Conservation (phyloP, 2,888 invertebrate genomes). For the Axea sp. region DNA sequence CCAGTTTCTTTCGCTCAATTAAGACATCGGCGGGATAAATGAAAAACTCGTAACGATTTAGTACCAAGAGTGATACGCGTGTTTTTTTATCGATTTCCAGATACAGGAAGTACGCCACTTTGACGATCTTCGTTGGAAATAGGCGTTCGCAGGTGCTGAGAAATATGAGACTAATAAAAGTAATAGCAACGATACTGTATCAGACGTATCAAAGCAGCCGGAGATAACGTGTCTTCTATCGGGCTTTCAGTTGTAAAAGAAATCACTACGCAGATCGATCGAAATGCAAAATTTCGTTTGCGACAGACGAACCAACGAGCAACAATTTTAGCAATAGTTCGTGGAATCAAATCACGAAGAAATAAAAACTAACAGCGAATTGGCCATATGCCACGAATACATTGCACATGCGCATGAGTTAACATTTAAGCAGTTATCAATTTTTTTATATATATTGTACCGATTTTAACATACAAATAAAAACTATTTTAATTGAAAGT, state of each 20-base stretch:
- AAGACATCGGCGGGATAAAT: constrained; percentile 30
- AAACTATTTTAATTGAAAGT: too few species aligned
- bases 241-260: constrained; percentile 12
- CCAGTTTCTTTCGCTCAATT: constrained; percentile 4
- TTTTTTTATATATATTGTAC: too few species aligned
- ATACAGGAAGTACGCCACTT: constrained; percentile 34
- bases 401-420: too few species aligned
- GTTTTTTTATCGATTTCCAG: constrained; percentile 40
- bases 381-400: too few species aligned
- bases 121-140: constrained; percentile 55
- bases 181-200: constrained; percentile 54
- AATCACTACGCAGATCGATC: constrained; percentile 32
- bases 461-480: too few species aligned
- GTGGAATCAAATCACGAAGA: constrained; percentile 26
- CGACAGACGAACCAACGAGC: constrained; percentile 7
- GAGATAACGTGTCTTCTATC: constrained; percentile 42
- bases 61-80: constrained; percentile 22
- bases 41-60: constrained; percentile 56
- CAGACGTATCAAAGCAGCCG: constrained; percentile 50
- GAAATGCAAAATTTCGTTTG: constrained; percentile 31
- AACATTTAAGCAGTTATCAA: too few species aligned
- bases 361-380: constrained; percentile 18
- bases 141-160: constrained; percentile 53
- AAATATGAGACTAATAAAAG: constrained; percentile 56
- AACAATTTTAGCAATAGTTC: constrained; percentile 17